Percentiles rank a stretch among this genome's conserved stretches.
These are phyloP conservation scores for Timandra comae DNA, from an alignment of 2,888 invertebrate genomes.

Conservation along the genomic window DNA sequence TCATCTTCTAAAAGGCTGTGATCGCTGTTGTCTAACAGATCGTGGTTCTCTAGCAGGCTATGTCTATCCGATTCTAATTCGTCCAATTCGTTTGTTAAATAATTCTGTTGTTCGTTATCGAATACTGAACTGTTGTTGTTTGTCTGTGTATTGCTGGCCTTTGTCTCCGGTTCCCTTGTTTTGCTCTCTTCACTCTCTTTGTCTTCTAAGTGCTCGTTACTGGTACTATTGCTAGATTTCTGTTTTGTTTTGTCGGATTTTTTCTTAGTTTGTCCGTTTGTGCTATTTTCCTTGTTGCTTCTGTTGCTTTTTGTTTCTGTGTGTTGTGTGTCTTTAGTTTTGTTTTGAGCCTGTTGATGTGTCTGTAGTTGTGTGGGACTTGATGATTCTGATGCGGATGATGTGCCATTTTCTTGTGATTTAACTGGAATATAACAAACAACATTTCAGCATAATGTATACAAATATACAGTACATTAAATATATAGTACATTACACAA, in stretches of 20 bases:
- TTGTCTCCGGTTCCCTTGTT: constrained; percentile 8
- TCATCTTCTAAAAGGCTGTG: constrained; percentile 66
- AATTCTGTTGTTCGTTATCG: constrained; percentile 53
- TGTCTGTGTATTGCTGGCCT: constrained; percentile 5
- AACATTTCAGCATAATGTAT: too few species aligned
- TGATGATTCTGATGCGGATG: constrained; percentile 70
- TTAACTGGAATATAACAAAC: constrained; percentile 47
- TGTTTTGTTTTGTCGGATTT: constrained; percentile 71
- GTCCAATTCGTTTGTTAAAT: constrained; percentile 60
- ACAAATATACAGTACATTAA: too few species aligned
- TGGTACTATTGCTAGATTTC: constrained; percentile 67
- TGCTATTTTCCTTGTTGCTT: constrained; percentile 68
- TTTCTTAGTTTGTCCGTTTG: constrained; percentile 63
- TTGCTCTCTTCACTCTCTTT: constrained; percentile 16
- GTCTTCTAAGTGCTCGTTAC: constrained; percentile 49
- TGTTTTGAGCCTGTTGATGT: constrained; percentile 66
- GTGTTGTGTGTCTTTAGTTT: constrained; percentile 64
- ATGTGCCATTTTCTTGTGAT: constrained; percentile 73
- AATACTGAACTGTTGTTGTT: constrained; percentile 47
- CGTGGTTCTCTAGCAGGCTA: constrained; percentile 66
- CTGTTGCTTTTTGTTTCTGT: constrained; percentile 43
- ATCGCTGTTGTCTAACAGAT: constrained; percentile 63
- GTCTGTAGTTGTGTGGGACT: constrained; percentile 57
- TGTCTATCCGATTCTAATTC: constrained; percentile 71
- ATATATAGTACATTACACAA: too few species aligned